Percentiles rank a stretch among this genome's conserved stretches.
These are phyloP conservation scores for Heliconius erato DNA, from an alignment of 2,888 invertebrate genomes.

Conservation along the genomic window DNA sequence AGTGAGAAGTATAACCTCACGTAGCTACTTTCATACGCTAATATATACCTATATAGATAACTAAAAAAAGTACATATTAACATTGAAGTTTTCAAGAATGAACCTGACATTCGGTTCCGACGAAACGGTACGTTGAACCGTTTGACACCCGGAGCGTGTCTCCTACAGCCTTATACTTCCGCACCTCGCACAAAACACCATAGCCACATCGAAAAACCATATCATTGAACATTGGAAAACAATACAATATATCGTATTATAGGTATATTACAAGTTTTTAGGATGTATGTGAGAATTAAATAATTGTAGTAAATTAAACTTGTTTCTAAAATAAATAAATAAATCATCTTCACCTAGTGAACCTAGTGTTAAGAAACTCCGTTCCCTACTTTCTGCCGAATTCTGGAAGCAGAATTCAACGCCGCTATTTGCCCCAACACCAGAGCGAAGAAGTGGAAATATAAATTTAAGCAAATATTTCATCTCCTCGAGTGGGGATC, in stretches of 20 bases:
- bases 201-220: neutral
- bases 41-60: neutral
- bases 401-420: too few relatives aligned
- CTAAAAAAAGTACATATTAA: neutral
- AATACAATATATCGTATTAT: slow-evolving; percentile 8
- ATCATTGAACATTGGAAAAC: slow-evolving; percentile 21
- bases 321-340: too few relatives aligned
- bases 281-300: neutral
- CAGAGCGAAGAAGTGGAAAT: too few relatives aligned
- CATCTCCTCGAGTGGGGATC: too few relatives aligned
- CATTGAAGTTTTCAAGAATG: slow-evolving; percentile 22
- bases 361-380: too few relatives aligned
- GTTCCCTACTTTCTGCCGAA: too few relatives aligned
- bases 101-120: slow-evolving; percentile 16
- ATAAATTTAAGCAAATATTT: too few relatives aligned
- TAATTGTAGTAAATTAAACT: too few relatives aligned
- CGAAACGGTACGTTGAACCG: slow-evolving; percentile 64
- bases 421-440: too few relatives aligned
- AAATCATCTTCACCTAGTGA: too few relatives aligned
- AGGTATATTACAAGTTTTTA: neutral
- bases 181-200: slow-evolving; percentile 46
- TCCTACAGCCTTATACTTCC: slow-evolving; percentile 61
- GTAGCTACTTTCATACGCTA: too few relatives aligned
- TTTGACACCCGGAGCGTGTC: slow-evolving; percentile 65
- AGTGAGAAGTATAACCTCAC: too few relatives aligned